These are phyloP conservation scores for Alethe castanea DNA, from an alignment of 2,113 vertebrate genomes.

Conservation along the genomic window DNA sequence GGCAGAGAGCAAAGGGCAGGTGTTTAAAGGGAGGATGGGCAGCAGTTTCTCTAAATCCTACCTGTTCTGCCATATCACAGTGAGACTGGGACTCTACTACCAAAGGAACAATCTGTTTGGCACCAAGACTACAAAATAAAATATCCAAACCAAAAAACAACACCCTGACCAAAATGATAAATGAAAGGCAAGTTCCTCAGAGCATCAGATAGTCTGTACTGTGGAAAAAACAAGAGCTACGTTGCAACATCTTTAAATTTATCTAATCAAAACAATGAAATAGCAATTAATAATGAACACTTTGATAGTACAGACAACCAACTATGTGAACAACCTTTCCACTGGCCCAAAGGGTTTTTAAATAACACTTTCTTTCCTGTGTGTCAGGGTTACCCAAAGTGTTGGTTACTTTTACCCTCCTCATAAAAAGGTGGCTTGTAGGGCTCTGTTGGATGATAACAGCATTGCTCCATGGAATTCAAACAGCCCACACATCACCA, in stretches of 20 bases:
- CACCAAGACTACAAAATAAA: neutral
- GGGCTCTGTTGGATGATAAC: neutral
- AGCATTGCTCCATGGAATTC: neutral
- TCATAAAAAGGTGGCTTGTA: neutral
- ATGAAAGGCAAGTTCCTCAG: conserved; percentile 56
- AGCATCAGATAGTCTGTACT: conserved; percentile 55
- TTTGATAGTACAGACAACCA: conserved; percentile 20
- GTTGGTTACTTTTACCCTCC: neutral
- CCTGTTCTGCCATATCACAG: neutral
- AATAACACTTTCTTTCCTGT: neutral
- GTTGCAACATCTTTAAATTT: conserved; percentile 65
- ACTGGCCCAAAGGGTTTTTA: neutral
- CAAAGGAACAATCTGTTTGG: neutral
- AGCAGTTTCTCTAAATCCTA: neutral
- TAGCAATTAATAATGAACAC: conserved; percentile 55
- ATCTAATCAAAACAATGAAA: conserved; percentile 59
- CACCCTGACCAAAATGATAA: conserved; percentile 47
- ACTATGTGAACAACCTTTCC: neutral
- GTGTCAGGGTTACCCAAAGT: neutral
- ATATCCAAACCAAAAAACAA: neutral
- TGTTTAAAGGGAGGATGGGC: neutral
- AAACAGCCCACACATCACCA: fast-evolving
- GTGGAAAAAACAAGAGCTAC: conserved; percentile 2
- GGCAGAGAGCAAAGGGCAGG: neutral
- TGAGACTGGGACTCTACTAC: neutral